These are phyloP conservation scores for Selenia dentaria DNA, from an alignment of 2,888 invertebrate species.

Conservation along the genomic window DNA sequence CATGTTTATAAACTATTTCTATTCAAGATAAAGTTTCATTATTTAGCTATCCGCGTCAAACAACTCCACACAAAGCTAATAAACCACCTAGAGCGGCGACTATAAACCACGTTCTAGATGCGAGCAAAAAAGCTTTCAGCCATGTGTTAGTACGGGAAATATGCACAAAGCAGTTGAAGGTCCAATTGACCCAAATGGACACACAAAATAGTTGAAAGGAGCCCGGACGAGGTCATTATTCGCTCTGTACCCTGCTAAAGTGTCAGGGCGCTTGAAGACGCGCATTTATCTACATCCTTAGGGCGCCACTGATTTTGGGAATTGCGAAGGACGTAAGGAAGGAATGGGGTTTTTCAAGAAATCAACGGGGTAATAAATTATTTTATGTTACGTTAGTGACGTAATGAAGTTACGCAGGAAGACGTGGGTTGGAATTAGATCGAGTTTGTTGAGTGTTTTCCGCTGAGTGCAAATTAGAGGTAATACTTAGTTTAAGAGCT, in stretches of 20 bases:
- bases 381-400: constrained; percentile 47
- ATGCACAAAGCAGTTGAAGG: constrained; percentile 72
- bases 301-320: constrained; percentile 71
- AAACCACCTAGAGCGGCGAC: constrained; percentile 20
- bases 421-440: constrained; percentile 35
- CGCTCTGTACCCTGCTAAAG: constrained; percentile 71
- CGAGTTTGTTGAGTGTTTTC: constrained; percentile 33
- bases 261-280: constrained; percentile 72
- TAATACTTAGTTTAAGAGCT: constrained; percentile 26
- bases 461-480: constrained; percentile 29
- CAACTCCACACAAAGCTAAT: constrained; percentile 26
- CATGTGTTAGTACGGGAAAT: constrained; percentile 59
- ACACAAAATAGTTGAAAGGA: constrained; percentile 78
- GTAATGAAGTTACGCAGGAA: constrained; percentile 46
- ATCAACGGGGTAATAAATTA: constrained; percentile 69
- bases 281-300: constrained; percentile 80
- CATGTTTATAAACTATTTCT: too few relatives aligned
- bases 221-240: constrained; percentile 75
- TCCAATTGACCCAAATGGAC: constrained; percentile 82
- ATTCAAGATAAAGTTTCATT: too few relatives aligned
- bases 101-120: constrained; percentile 40
- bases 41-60: constrained; percentile 16
- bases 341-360: constrained; percentile 66
- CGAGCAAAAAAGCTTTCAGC: constrained; percentile 73
- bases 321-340: constrained; percentile 60